Conservation (phyloP, 1,140 invertebrate genomes). For the Danaus melanippus region DNA sequence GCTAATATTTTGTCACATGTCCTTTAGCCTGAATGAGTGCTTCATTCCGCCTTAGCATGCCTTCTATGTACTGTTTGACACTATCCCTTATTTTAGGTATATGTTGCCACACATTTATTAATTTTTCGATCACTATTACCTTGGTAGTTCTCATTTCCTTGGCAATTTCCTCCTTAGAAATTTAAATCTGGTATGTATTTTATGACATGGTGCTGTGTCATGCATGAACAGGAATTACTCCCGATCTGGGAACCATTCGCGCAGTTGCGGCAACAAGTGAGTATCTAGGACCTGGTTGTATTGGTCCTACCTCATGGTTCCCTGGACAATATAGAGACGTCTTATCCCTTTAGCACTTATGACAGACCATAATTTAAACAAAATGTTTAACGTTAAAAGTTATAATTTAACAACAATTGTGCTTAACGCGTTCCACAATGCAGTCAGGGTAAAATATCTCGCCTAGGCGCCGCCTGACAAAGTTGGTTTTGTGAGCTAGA, state of each 20-base stretch:
- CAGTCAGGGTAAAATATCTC: too few relatives aligned
- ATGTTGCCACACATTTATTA: conserved; percentile 8
- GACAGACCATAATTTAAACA: too few relatives aligned
- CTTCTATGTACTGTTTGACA: conserved; percentile 13
- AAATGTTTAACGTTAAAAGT: too few relatives aligned
- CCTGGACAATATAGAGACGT: too few relatives aligned
- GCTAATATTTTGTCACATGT: conserved; percentile 6
- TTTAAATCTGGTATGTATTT: conserved; percentile 8
- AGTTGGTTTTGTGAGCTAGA: too few relatives aligned
- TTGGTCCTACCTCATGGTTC: too few relatives aligned
- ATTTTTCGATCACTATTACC: conserved; percentile 13
- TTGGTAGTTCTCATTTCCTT: conserved; percentile 16
- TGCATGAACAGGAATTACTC: not conserved
- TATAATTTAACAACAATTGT: too few relatives aligned
- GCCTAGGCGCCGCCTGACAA: too few relatives aligned
- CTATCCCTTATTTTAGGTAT: conserved; percentile 16
- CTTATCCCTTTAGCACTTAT: too few relatives aligned
- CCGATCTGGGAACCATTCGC: not conserved
- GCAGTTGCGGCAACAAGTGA: not conserved
- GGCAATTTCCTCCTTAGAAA: conserved; percentile 8
- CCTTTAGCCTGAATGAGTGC: conserved; percentile 13
- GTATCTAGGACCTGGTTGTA: not conserved
- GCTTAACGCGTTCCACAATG: too few relatives aligned
- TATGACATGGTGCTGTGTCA: not conserved
- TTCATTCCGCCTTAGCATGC: conserved; percentile 13